Evolutionary conservation across 2,888 invertebrate genomes (phyloP).

Genomic region (Himalopsyche japonica): DNA sequence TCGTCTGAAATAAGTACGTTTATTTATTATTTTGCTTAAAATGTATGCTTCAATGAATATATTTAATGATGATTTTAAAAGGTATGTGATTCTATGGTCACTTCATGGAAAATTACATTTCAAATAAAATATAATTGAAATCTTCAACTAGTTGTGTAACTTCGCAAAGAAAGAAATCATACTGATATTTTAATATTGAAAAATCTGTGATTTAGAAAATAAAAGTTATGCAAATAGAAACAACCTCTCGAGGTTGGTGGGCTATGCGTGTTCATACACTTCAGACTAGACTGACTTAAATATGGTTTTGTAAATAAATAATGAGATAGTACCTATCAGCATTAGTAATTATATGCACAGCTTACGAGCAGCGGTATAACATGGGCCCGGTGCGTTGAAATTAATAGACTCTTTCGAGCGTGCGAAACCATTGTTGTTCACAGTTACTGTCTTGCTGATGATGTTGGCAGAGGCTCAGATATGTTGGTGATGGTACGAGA

Average conservation of each 20-base stretch:
- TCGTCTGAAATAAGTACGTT: no score
- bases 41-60: no score
- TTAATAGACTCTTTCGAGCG: conserved; percentile 20
- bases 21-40: no score
- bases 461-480: background rate
- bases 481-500: background rate
- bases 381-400: conserved; percentile 16
- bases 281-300: background rate
- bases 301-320: background rate
- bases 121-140: no score
- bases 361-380: background rate
- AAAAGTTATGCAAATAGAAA: no score
- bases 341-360: background rate
- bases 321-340: background rate
- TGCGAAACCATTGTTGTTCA: conserved; percentile 25
- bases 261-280: background rate
- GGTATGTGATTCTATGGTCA: no score
- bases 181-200: no score
- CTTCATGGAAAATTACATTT: no score
- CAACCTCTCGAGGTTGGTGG: background rate
- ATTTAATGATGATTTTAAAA: no score
- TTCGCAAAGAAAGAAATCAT: no score
- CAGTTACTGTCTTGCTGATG: conserved; percentile 11
- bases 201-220: no score
- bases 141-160: no score